Conservation (phyloP, 1,140 invertebrate genomes). For the Drosophila prosaltans region DNA sequence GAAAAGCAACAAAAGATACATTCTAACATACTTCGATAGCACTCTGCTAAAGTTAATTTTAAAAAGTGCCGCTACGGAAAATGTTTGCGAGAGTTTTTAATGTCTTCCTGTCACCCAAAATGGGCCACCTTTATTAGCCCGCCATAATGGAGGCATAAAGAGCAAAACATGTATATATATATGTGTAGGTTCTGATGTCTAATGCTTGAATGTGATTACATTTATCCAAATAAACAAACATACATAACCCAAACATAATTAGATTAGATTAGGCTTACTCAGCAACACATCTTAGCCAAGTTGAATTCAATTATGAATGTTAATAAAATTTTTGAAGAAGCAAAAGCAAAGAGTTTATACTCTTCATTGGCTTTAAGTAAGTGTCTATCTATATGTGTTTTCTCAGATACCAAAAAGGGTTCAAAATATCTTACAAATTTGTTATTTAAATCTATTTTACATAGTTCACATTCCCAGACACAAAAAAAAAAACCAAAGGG, state of each 20-base stretch:
- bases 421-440: not conserved
- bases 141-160: not conserved
- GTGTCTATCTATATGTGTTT: not conserved
- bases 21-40: slow-evolving; percentile 3
- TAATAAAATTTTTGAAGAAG: not conserved
- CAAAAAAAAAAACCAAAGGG: not conserved
- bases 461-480: not conserved
- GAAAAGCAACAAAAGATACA: slow-evolving; percentile 35
- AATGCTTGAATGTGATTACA: slow-evolving; percentile 28
- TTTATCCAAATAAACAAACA: slow-evolving; percentile 16
- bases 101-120: slow-evolving; percentile 30
- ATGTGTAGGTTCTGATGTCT: slow-evolving; percentile 3
- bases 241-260: slow-evolving; percentile 31
- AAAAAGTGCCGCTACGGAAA: slow-evolving; percentile 52
- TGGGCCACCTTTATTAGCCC: slow-evolving; percentile 34
- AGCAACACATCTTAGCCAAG: slow-evolving; percentile 28
- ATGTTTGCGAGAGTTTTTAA: slow-evolving; percentile 30
- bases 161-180: not conserved
- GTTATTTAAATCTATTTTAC: not conserved
- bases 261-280: slow-evolving; percentile 29
- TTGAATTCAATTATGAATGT: slow-evolving; percentile 45
- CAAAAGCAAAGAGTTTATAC: slow-evolving; percentile 12
- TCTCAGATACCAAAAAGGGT: not conserved
- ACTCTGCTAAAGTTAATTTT: slow-evolving; percentile 63
- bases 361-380: not conserved